Base-by-base conservation (phyloP, 2,888 invertebrate genomes). In the Caenorhabditis japonica region DNA sequence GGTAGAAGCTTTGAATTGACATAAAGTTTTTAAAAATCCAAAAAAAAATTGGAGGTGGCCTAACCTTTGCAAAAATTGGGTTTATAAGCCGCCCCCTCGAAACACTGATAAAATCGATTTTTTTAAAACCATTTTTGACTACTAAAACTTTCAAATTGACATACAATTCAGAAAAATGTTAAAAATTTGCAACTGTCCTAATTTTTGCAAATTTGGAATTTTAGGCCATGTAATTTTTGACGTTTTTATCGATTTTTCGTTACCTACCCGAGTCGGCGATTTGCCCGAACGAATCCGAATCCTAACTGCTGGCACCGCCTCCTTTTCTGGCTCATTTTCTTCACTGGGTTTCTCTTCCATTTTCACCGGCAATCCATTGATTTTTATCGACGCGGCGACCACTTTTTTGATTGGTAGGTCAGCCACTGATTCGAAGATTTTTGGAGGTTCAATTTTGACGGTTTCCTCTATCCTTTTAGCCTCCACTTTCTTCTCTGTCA, bases 251-350 rank as follows among this genome's bases (percentile, higher is more conserved):
- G 4, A 39, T 5, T 13, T 15, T 5, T 8, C 39, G 7, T 39
- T n/a, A 5, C 13, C 7, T 5, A 39, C 39, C 5, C 17, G n/a
- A n/a, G 4, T 39, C 12, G 66, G 58, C 15, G 66, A 68, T 30
- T 27, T 49, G 21, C 61, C 60, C 13, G 47, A 46, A 13, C 70
- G 43, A 27, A 71, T 64, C 23, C 47, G 34, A n/a, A 70, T 70
- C 41, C 71, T 43, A n/a, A 71, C 71, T 15, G 71, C 55, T 17
- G 17, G n/a, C n/a, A n/a, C n/a, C n/a, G n/a, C n/a, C n/a, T n/a
- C n/a, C n/a, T n/a, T n/a, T n/a, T n/a, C n/a, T n/a, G n/a, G n/a
- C 34, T 34, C 8, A 4, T 4, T 4, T 23, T 64, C 55, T 38
- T 33, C 19, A 13, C 15, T 52, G 4, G 12, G 13, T 17, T 1